phyloP scores from a whole-genome alignment of 2,113 vertebrate genomes.

The Protomyctophum bolini region DNA sequence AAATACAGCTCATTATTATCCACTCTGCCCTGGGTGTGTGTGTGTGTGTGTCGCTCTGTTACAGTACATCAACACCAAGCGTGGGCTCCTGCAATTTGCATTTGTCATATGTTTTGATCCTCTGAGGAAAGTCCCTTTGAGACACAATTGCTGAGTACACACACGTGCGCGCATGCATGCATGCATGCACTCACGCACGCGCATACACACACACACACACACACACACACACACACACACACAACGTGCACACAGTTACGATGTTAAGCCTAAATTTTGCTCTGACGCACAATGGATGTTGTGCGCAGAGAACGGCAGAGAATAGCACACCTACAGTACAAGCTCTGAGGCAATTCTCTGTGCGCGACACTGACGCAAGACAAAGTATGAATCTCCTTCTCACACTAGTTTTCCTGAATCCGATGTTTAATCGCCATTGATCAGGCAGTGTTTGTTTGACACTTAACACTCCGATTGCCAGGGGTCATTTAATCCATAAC shows the following conservation, averaged over 20 bases:
- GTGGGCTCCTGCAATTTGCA: constrained; percentile 56
- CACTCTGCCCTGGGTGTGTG: constrained; percentile 39
- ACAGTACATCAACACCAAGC: constrained; percentile 42
- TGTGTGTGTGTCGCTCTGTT: constrained; percentile 7
- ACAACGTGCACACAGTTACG: constrained; percentile 36
- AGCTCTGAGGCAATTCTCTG: too few species aligned
- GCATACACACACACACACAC: too few species aligned
- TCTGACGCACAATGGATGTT: background rate
- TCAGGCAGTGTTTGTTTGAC: too few species aligned
- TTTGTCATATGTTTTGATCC: constrained; percentile 57
- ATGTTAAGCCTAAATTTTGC: constrained; percentile 10
- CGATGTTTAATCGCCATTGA: too few species aligned
- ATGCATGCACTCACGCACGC: constrained; percentile 33
- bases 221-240: constrained; percentile 6
- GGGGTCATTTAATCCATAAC: too few species aligned
- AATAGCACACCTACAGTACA: too few species aligned
- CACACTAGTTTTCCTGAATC: too few species aligned
- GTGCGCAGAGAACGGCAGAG: too few species aligned
- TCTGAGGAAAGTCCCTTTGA: constrained; percentile 52
- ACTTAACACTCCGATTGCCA: background rate
- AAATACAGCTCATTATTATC: constrained; percentile 52
- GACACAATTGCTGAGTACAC: constrained; percentile 54
- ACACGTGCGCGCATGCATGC: constrained; percentile 11
- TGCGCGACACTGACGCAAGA: too few species aligned
- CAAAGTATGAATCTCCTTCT: too few species aligned